phyloP scores from a whole-genome alignment of 2,888 invertebrate species.

The Drosophila neoperkinsi region DNA sequence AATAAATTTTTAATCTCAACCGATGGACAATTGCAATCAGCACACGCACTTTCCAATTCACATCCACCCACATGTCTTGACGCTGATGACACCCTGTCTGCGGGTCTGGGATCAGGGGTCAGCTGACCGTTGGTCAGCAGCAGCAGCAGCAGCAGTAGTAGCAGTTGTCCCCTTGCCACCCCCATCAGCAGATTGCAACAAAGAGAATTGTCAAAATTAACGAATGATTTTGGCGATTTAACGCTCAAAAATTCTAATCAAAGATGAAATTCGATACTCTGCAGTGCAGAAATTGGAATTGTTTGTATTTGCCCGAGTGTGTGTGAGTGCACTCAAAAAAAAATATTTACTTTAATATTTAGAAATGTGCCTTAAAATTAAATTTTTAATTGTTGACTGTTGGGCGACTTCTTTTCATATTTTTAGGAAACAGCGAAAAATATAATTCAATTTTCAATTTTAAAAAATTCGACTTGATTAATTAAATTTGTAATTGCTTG shows the following conservation, averaged over 20 bases:
- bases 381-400: neutral
- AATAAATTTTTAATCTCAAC: conserved; percentile 80
- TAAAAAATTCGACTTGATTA: fast-evolving
- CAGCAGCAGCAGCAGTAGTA: conserved; percentile 4
- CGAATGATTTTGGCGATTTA: conserved; percentile 79
- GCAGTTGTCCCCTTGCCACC: conserved; percentile 56
- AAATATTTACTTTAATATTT: neutral
- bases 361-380: fast-evolving
- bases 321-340: conserved; percentile 4
- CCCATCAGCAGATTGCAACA: conserved; percentile 40
- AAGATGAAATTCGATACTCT: conserved; percentile 70
- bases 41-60: conserved; percentile 19
- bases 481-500: fast-evolving
- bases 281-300: conserved; percentile 24
- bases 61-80: conserved; percentile 68
- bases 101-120: conserved; percentile 67
- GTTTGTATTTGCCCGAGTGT: conserved; percentile 11
- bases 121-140: conserved; percentile 71
- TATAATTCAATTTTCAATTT: fast-evolving
- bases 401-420: neutral
- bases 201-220: conserved; percentile 79
- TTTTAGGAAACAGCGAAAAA: neutral
- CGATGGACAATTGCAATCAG: conserved; percentile 54
- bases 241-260: conserved; percentile 68
- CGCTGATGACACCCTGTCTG: conserved; percentile 60